phyloP scores from a whole-genome alignment of 2,113 vertebrate genomes.

The Pollachius pollachius region DNA sequence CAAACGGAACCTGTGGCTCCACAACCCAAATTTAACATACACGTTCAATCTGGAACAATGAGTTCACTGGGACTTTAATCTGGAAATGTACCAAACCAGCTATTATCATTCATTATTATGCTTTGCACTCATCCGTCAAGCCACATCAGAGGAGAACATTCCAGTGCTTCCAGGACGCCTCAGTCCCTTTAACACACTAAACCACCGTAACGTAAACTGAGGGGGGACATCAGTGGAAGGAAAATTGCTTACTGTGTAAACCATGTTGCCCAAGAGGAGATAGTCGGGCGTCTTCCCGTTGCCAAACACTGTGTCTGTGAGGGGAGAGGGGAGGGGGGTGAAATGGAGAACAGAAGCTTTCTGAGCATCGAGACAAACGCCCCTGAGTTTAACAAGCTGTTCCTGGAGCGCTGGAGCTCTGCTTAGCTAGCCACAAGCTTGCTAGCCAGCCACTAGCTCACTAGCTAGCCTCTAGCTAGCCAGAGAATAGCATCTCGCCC shows the following conservation, averaged over 20 bases:
- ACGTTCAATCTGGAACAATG: background rate
- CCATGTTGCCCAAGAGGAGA: slow-evolving; percentile 94
- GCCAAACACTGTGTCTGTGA: slow-evolving; percentile 87
- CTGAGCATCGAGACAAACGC: too few species aligned
- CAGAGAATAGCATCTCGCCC: too few species aligned
- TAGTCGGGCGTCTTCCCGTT: slow-evolving; percentile 94
- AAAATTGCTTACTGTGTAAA: slow-evolving; percentile 90
- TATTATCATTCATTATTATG: background rate
- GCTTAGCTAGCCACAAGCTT: too few species aligned
- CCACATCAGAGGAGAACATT: background rate
- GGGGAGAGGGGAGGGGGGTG: slow-evolving; percentile 4
- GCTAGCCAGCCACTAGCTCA: too few species aligned
- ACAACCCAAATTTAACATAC: background rate
- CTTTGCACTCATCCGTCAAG: too few species aligned
- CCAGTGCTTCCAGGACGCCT: slow-evolving; percentile 13
- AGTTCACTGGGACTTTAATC: background rate
- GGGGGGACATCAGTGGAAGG: slow-evolving; percentile 8
- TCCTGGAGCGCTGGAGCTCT: too few species aligned
- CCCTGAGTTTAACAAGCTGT: too few species aligned
- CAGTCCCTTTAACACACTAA: slow-evolving; percentile 25
- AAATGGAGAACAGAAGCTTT: slow-evolving; percentile 64
- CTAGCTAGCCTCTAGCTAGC: too few species aligned
- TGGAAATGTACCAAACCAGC: background rate
- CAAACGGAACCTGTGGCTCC: slow-evolving; percentile 7
- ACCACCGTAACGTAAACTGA: slow-evolving; percentile 6